Evolutionary conservation across 2,797 vertebrate genomes (phyloP).

Genomic region (Sebastes nivosus): DNA sequence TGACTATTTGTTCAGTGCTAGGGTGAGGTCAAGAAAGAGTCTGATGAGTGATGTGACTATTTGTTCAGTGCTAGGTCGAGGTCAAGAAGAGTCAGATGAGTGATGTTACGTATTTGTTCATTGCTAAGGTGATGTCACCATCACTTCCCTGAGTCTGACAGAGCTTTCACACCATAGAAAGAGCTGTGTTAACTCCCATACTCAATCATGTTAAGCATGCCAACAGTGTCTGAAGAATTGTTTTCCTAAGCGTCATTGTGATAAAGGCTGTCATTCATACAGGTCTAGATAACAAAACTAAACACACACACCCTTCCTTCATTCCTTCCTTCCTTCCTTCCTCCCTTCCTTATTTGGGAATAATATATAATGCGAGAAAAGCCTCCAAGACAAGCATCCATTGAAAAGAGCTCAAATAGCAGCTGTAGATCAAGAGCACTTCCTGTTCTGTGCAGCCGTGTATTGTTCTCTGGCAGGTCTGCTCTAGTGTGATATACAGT

Average conservation of each 20-base stretch:
- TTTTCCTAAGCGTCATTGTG: slow-evolving; percentile 12
- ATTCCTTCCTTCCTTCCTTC: slow-evolving; percentile 12
- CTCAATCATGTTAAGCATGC: background rate
- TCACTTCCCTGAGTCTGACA: background rate
- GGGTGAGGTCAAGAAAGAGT: slow-evolving; percentile 78
- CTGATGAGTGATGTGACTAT: slow-evolving; percentile 88
- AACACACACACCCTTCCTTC: slow-evolving; percentile 18
- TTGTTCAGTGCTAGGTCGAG: background rate
- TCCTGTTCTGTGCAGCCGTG: slow-evolving; percentile 53
- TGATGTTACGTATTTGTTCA: slow-evolving; percentile 80
- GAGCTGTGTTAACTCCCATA: background rate
- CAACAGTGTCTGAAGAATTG: background rate
- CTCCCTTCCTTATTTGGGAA: slow-evolving; percentile 37
- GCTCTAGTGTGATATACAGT: slow-evolving; percentile 48
- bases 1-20: too few relatives aligned
- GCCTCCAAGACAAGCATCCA: slow-evolving; percentile 46
- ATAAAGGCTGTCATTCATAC: slow-evolving; percentile 13
- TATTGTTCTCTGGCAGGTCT: slow-evolving; percentile 67
- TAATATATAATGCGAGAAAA: slow-evolving; percentile 28
- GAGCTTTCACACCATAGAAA: background rate
- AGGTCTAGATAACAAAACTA: background rate
- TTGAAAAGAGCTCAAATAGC: slow-evolving; percentile 54
- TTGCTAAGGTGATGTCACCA: background rate
- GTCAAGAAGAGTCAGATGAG: slow-evolving; percentile 80
- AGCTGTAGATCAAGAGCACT: slow-evolving; percentile 52